These are phyloP conservation scores for Scaptomyza pallida DNA, from an alignment of 1,140 invertebrate genomes.

Conservation along the genomic window DNA sequence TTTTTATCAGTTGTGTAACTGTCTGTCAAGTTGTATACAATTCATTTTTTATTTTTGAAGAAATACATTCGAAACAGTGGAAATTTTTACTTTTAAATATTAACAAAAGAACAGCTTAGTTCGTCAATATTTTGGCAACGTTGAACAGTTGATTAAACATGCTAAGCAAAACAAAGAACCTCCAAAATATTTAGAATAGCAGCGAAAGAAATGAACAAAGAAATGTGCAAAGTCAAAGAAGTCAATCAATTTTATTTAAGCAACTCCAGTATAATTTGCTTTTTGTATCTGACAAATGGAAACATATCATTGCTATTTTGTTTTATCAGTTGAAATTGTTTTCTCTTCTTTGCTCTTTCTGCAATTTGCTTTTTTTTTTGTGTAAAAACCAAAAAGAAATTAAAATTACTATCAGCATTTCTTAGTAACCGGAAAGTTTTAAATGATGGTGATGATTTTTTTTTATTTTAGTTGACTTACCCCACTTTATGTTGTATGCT, in stretches of 20 bases:
- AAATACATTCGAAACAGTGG: neutral
- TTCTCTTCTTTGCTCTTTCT: conserved; percentile 1
- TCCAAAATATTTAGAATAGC: neutral
- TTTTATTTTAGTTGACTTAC: conserved; percentile 41
- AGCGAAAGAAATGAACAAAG: neutral
- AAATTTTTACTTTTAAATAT: conserved; percentile 1
- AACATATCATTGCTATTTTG: conserved; percentile 38
- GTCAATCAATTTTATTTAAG: conserved; percentile 5
- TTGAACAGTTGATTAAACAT: neutral
- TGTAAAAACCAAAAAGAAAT: conserved; percentile 27
- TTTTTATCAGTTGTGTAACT: conserved; percentile 44
- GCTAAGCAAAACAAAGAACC: conserved; percentile 18
- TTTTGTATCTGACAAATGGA: conserved; percentile 28
- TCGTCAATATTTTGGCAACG: neutral
- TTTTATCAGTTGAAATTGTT: conserved; percentile 25
- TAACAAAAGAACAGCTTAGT: neutral
- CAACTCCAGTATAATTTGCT: conserved; percentile 12
- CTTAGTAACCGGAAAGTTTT: neutral
- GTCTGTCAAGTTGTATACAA: neutral
- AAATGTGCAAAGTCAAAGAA: neutral
- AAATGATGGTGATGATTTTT: conserved; percentile 1
- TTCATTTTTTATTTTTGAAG: too few relatives aligned
- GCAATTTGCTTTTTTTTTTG: neutral
- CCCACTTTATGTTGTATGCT: conserved; percentile 15
- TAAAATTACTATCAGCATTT: conserved; percentile 37